These are phyloP conservation scores for Eunapius fragilis DNA, from an alignment of 37 sponge, comb jelly and placozoan genomes.

Conservation along the genomic window DNA sequence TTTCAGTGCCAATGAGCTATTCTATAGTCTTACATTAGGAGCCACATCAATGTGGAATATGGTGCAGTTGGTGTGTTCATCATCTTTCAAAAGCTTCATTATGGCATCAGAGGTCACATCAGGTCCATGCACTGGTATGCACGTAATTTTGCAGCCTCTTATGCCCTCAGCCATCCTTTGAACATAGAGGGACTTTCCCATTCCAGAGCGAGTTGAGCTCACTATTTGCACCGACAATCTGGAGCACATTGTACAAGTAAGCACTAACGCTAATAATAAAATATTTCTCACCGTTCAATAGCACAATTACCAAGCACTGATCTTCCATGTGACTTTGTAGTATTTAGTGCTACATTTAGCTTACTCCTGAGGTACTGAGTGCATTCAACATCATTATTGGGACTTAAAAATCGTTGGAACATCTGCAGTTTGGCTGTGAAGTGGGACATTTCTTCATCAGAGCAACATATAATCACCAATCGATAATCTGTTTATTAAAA, in stretches of 20 bases:
- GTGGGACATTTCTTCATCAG: constrained; percentile 54
- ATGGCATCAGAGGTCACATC: constrained; percentile 48
- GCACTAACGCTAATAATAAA: no score
- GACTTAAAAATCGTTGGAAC: constrained; percentile 5
- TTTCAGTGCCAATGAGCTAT: background rate
- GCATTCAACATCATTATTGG: background rate
- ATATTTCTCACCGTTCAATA: no score
- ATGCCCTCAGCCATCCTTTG: constrained; percentile 44
- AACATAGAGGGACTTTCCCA: constrained; percentile 82
- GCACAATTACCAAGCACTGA: background rate
- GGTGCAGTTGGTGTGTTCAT: background rate
- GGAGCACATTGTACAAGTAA: background rate
- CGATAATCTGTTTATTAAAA: constrained; percentile 63
- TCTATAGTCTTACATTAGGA: constrained; percentile 24
- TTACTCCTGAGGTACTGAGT: constrained; percentile 17
- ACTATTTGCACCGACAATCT: constrained; percentile 46
- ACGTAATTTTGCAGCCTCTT: background rate
- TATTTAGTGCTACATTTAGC: background rate
- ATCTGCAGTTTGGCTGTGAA: constrained; percentile 48
- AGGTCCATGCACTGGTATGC: constrained; percentile 71
- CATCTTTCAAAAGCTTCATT: constrained; percentile 14
- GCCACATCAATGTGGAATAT: constrained; percentile 66
- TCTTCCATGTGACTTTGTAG: background rate
- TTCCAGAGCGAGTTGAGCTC: constrained; percentile 60
- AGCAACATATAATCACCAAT: constrained; percentile 67